Base-by-base conservation (phyloP, 2,888 invertebrate species). In the Drosophila incognita region DNA sequence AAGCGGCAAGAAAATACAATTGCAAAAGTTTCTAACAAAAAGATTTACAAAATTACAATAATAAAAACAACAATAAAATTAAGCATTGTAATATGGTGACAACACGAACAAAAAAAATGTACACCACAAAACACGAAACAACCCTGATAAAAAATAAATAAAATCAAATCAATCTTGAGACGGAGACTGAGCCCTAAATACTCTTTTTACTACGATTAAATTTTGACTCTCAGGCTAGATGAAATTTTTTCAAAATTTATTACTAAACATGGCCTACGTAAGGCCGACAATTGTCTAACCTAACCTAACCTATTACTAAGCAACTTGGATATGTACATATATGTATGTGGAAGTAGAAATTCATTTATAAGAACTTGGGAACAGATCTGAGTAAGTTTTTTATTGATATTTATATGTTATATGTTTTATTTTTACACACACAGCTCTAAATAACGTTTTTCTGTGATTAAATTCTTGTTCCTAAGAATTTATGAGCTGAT, bases 61-160 rank as follows among this genome's bases (percentile, higher is more conserved):
- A 83, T 87, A 89, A 87, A 87, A 87, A 61, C 83, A 80, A 83
- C 89, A 87, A 87, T 87, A 87, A 87, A 87, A 87, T 87, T 87
- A 87, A 87, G 83, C 89, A 80, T 82, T 87, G 80, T 82, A 87
- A 87, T 82, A 81, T 83, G 84, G 79, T 77, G 80, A 73, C 77
- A 83, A 86, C 70, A 63, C 52, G 36, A 71, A 53, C 36, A 57
- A 49, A 38, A 48, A 67, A 69, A 63, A 53, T 15, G 8, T 46
- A 8, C 15, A 24, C 15, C 46, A 15, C 46, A 57, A 15, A 29
- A 54, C 46, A 38, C 5, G 13, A 64, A 59, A 58, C 52, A 63
- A 63, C 56, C 51, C 52, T 52, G 49, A 46, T 27, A 27, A 27
- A 46, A 46, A 46, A 33, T 11, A 11, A 46, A 24, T 46, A 46